Conservation (phyloP, 2,113 vertebrate species). For the Chaetodon trifascialis region DNA sequence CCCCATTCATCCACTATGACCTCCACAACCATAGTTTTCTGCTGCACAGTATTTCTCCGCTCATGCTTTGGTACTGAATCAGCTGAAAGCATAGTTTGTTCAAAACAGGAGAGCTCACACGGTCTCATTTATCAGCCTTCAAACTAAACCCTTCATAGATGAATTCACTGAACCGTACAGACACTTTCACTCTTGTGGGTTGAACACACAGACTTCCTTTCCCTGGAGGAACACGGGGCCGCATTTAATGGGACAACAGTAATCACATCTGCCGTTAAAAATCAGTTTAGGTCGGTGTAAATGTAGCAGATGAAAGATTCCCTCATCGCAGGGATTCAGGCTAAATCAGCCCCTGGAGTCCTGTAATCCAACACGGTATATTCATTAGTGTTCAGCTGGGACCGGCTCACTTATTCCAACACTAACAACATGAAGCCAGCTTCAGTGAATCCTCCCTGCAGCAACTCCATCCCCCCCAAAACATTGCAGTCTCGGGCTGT, state of each 20-base stretch:
- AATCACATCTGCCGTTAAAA: constrained; percentile 47
- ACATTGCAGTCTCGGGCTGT: neutral
- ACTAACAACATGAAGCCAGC: constrained; percentile 38
- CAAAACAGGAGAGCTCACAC: neutral
- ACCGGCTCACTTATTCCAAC: constrained; percentile 33
- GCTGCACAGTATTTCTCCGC: neutral
- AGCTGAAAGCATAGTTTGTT: neutral
- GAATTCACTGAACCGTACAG: neutral
- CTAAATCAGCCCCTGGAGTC: constrained; percentile 57
- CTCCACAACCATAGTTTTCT: neutral
- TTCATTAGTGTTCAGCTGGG: constrained; percentile 61
- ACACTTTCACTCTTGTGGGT: constrained; percentile 4
- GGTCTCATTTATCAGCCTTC: neutral
- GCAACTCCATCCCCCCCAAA: neutral
- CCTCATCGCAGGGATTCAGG: constrained; percentile 22
- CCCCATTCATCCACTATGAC: neutral
- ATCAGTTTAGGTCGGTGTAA: constrained; percentile 42
- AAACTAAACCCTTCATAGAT: constrained; percentile 8
- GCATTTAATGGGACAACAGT: constrained; percentile 41
- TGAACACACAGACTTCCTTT: constrained; percentile 27
- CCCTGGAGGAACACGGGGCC: constrained; percentile 1
- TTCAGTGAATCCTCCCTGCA: constrained; percentile 16
- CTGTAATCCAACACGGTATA: constrained; percentile 49
- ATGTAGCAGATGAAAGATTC: constrained; percentile 20
- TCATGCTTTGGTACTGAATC: neutral